Evolutionary conservation across 2,888 invertebrate genomes (phyloP).

Genomic region (Baronia brevicornis): DNA sequence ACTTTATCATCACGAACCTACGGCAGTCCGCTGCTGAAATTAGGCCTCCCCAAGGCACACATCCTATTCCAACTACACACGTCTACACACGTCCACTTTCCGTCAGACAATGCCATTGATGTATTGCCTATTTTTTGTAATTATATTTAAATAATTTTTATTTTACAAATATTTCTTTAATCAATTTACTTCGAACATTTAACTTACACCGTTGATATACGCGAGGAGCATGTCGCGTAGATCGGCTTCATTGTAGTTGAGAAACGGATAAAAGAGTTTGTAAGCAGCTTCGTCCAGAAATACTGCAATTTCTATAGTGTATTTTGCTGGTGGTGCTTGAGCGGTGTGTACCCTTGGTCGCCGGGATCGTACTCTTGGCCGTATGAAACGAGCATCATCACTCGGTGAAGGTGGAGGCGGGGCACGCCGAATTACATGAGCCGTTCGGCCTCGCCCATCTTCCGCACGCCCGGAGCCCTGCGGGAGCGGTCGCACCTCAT

Average conservation of each 20-base stretch:
- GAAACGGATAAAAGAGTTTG: conserved; percentile 80
- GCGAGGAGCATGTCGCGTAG: conserved; percentile 85
- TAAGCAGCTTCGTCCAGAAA: conserved; percentile 86
- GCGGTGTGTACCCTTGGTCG: conserved; percentile 25
- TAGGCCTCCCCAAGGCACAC: too few relatives aligned
- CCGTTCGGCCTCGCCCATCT: conserved; percentile 49
- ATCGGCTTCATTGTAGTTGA: conserved; percentile 78
- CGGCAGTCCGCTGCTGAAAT: too few relatives aligned
- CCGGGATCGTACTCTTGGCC: conserved; percentile 42
- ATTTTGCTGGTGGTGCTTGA: conserved; percentile 44
- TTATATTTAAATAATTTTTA: not conserved
- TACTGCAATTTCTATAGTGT: conserved; percentile 82
- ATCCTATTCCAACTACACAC: too few relatives aligned
- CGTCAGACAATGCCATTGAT: too few relatives aligned
- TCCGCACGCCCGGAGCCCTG: conserved; percentile 48
- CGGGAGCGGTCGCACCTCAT: conserved; percentile 81
- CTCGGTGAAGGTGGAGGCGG: conserved; percentile 53
- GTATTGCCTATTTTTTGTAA: not conserved
- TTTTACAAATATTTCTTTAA: not conserved
- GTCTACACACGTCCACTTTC: too few relatives aligned
- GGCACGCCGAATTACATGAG: conserved; percentile 77
- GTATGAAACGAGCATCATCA: conserved; percentile 57
- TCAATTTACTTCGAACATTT: conserved; percentile 1
- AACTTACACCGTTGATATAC: conserved; percentile 83
- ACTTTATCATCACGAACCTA: too few relatives aligned